These are phyloP conservation scores for Pagrus major DNA, from an alignment of 2,113 vertebrate genomes.

Conservation along the genomic window DNA sequence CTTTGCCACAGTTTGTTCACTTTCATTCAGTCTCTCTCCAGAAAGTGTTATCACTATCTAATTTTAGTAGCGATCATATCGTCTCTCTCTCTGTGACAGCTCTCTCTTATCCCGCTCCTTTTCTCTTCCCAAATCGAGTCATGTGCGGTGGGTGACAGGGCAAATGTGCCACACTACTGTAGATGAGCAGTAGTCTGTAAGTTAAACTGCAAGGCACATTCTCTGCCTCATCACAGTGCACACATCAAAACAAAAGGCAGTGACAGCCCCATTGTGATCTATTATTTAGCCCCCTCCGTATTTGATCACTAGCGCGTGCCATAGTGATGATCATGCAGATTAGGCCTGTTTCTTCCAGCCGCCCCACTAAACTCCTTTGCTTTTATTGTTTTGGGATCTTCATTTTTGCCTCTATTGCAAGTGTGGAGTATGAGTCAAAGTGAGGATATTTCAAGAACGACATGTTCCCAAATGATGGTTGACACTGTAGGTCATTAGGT, in stretches of 20 bases:
- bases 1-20: conserved; percentile 55
- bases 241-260: conserved; percentile 77
- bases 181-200: conserved; percentile 71
- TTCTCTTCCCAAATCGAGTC: conserved; percentile 62
- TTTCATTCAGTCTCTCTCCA: conserved; percentile 67
- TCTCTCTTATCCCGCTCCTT: conserved; percentile 59
- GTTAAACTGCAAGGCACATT: conserved; percentile 80
- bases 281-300: conserved; percentile 83
- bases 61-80: conserved; percentile 69
- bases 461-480: conserved; percentile 5
- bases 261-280: conserved; percentile 83
- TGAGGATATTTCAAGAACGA: conserved; percentile 25
- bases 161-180: conserved; percentile 67
- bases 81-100: conserved; percentile 64
- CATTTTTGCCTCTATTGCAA: conserved; percentile 49
- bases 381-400: conserved; percentile 57
- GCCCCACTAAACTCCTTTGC: conserved; percentile 54
- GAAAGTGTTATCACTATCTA: conserved; percentile 62
- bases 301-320: conserved; percentile 76
- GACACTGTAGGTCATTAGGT: conserved; percentile 3
- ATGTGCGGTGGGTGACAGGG: conserved; percentile 69
- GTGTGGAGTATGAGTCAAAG: conserved; percentile 12
- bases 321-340: conserved; percentile 82
- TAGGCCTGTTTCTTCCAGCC: conserved; percentile 66
- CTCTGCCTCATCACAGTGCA: conserved; percentile 72